Evolutionary conservation across 2,888 invertebrate species (phyloP), one percentile per base, ranked within the genome.

Genomic region (Oasisia sp.): DNA sequence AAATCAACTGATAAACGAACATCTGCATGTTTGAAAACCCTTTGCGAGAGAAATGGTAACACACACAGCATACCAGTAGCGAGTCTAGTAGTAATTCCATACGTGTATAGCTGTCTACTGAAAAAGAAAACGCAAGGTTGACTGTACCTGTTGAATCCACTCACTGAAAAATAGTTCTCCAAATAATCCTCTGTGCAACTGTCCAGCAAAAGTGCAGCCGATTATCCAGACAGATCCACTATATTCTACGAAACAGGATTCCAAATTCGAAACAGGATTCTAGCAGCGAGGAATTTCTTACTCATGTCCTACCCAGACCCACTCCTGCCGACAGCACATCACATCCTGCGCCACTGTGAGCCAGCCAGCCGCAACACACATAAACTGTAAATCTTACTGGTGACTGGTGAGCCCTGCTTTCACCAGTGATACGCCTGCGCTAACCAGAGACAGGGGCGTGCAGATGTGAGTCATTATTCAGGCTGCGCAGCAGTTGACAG

Each of bases 251-350:
- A 74, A 74, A 74, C 74, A 74, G 74, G 74, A 74, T 74, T 19
- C 74, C 74, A 74, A 74, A 74, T 74, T 74, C 74, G 74, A 74
- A 74, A 74, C 74, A 74, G 74, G 74, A 74, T 74, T 74, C 74
- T 74, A 74, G 27, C 74, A 74, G 12, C 50, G 50, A 74, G 74
- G 74, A 74, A 74, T 74, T 74, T 74, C 74, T 74, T 74, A 74
- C 74, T 74, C 74, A 74, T 19, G 74, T 74, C 74, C 74, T 74
- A 74, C 74, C 74, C 74, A 74, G 74, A 19, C 74, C 74, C 74
- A 74, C 74, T 74, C 74, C 74, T 74, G 74, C 74, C n/a, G 74
- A 19, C 74, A 74, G 74, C 74, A 74, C 74, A 74, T 74, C 74
- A 74, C 74, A 74, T 74, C 74, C 74, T n/a, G 27, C 74, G n/a